Conservation (phyloP, 2,113 vertebrate genomes). For the Callospermophilus lateralis region DNA sequence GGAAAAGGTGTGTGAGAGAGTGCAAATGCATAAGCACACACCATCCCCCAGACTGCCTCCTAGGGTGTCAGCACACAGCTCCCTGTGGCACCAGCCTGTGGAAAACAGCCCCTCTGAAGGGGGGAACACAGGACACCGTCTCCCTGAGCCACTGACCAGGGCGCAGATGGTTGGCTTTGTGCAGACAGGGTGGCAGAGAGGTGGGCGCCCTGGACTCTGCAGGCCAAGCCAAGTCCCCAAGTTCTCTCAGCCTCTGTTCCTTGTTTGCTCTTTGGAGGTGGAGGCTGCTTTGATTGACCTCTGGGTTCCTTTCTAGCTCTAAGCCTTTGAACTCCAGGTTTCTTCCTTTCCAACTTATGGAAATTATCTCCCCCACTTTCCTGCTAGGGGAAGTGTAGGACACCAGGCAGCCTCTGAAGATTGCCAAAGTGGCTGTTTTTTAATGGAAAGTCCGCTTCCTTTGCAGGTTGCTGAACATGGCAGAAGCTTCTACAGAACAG, state of each 20-base stretch:
- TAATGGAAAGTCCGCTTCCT: conserved; percentile 82
- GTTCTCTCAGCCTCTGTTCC: conserved; percentile 8
- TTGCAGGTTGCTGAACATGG: conserved; percentile 77
- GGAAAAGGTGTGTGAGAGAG: neutral
- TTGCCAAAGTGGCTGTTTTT: conserved; percentile 74
- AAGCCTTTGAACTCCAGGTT: conserved; percentile 60
- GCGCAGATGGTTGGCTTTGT: neutral
- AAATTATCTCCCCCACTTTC: conserved; percentile 77
- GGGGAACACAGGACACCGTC: neutral
- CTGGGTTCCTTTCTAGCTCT: conserved; percentile 37
- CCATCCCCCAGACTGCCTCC: neutral
- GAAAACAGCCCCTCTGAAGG: neutral
- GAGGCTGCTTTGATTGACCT: neutral
- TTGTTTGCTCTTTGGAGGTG: neutral
- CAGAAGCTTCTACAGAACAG: conserved; percentile 79
- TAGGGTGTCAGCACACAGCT: neutral
- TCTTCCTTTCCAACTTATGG: conserved; percentile 74
- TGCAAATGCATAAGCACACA: neutral
- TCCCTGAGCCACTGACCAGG: neutral
- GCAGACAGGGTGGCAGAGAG: neutral
- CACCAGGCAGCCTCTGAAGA: conserved; percentile 72
- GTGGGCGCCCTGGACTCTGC: neutral
- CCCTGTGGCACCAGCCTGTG: neutral
- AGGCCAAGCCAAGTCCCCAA: neutral
- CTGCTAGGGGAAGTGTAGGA: conserved; percentile 74